Base-by-base conservation (phyloP, 2,888 invertebrate species). In the Ophion ventricosus region DNA sequence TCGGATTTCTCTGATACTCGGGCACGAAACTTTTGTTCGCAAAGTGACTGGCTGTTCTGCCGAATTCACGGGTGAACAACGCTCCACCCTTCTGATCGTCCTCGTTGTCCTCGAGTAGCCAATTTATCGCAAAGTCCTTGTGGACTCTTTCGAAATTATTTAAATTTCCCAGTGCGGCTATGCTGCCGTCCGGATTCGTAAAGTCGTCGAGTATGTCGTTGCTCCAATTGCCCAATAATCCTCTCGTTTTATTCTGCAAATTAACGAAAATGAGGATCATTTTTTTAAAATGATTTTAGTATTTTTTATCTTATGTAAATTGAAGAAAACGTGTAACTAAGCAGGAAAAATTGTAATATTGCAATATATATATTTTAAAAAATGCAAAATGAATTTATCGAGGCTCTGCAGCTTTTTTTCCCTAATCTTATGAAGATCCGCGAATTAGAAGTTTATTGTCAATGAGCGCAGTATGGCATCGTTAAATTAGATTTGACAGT, bases 201-300 rank as follows among this genome's bases (percentile, higher is more conserved):
- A 98, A 97, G 92, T 98, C 98, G 87, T 98, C 98, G 59, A 95
- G 94, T 17, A 95, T 94, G 87, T 97, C 96, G 90, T 97, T 96
- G 83, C 98, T 98, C 98, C 98, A 98, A 90, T 98, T 98, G 0
- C 98, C 98, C 88, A 98, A 96, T 0, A 99, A 94, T 0, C 98
- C 98, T 82, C 95, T 94, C 0, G 98, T 98, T 95, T 97, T 97
- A 90, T 98, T 98, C 98, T 98, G 91, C 14, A 26, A 5, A 25
- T 63, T 49, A 69, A 11, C 8, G 4, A 76, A 2, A 57, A 66
- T 40, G 29, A 56, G 59, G 2, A 23, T 77, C 17, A 29, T n/a
- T 10, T 40, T 17, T 64, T 8, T 7, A 35, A n/a, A n/a, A n/a
- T 64, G 1, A 14, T 49, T 17, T 49, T 67, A 0, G n/a, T 49